These are phyloP conservation scores for Girardinichthys multiradiatus DNA, from an alignment of 2,113 vertebrate genomes.

Conservation along the genomic window DNA sequence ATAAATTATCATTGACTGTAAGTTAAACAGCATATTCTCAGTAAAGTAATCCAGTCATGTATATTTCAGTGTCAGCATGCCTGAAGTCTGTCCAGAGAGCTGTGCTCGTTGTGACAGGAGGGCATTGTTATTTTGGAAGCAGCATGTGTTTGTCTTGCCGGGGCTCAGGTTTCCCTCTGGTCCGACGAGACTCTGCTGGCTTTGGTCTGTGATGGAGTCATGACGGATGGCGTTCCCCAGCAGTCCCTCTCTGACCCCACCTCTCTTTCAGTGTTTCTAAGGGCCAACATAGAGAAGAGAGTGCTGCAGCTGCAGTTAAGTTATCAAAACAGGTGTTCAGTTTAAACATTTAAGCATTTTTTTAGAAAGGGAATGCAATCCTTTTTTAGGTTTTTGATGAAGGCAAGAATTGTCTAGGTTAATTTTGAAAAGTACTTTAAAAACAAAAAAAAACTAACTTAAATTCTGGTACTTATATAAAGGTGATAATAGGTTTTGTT, in stretches of 20 bases:
- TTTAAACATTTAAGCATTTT: conserved; percentile 12
- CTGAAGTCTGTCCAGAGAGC: conserved; percentile 62
- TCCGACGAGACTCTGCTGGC: conserved; percentile 45
- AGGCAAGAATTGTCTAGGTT: neutral
- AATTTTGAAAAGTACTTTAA: neutral
- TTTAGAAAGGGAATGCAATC: neutral
- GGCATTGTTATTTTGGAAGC: conserved; percentile 86
- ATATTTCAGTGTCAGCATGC: conserved; percentile 68
- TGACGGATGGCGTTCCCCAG: conserved; percentile 71
- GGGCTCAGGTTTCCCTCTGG: conserved; percentile 79
- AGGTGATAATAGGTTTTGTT: neutral
- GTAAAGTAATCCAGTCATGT: conserved; percentile 76
- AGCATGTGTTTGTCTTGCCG: conserved; percentile 85
- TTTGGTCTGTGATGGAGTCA: conserved; percentile 56
- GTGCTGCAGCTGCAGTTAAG: conserved; percentile 28
- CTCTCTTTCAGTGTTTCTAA: conserved; percentile 52
- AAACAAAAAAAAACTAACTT: neutral
- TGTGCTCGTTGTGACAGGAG: conserved; percentile 69
- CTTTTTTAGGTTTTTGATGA: conserved; percentile 4
- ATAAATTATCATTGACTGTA: neutral
- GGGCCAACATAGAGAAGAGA: conserved; percentile 43
- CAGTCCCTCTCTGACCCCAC: conserved; percentile 50
- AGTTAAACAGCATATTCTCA: conserved; percentile 23
- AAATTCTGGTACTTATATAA: neutral
- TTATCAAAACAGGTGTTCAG: conserved; percentile 39